Evolutionary conservation across 2,888 invertebrate species (phyloP).

Genomic region (Andrena haemorrhoa): DNA sequence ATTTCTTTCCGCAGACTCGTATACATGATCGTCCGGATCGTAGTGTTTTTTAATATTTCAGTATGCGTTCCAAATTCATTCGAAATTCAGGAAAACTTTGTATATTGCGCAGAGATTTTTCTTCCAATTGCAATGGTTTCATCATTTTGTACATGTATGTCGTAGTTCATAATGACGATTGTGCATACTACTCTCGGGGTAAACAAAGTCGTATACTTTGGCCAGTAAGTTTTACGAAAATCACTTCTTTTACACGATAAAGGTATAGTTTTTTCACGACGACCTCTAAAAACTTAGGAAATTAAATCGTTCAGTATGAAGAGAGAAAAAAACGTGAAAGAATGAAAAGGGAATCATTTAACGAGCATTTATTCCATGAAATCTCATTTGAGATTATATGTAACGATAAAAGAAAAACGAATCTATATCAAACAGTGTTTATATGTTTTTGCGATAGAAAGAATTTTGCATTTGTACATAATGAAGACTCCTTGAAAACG

Average conservation of each 20-base stretch:
- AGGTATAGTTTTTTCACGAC: conserved; percentile 45
- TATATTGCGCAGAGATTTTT: conserved; percentile 12
- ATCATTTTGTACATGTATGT: conserved; percentile 24
- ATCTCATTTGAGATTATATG: conserved; percentile 50
- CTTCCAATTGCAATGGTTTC: conserved; percentile 6
- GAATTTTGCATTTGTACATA: conserved; percentile 72
- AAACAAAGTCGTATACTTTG: conserved; percentile 47
- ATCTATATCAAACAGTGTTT: conserved; percentile 53
- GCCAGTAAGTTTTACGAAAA: conserved; percentile 61
- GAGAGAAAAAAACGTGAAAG: conserved; percentile 23
- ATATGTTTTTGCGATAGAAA: conserved; percentile 66
- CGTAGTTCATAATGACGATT: conserved; percentile 40
- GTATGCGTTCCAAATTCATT: conserved; percentile 14
- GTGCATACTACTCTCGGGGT: conserved; percentile 47
- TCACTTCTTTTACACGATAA: conserved; percentile 49
- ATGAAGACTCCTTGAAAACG: conserved; percentile 54
- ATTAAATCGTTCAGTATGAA: conserved; percentile 28
- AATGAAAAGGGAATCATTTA: conserved; percentile 48
- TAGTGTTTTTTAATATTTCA: background rate
- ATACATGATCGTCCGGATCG: conserved; percentile 48
- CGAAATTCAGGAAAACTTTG: conserved; percentile 3
- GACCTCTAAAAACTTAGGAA: conserved; percentile 37
- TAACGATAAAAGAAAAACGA: conserved; percentile 45
- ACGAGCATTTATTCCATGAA: conserved; percentile 60
- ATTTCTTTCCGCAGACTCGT: conserved; percentile 41